Evolutionary conservation across 2,113 vertebrate species (phyloP).

Genomic region (Erythrolamprus reginae): DNA sequence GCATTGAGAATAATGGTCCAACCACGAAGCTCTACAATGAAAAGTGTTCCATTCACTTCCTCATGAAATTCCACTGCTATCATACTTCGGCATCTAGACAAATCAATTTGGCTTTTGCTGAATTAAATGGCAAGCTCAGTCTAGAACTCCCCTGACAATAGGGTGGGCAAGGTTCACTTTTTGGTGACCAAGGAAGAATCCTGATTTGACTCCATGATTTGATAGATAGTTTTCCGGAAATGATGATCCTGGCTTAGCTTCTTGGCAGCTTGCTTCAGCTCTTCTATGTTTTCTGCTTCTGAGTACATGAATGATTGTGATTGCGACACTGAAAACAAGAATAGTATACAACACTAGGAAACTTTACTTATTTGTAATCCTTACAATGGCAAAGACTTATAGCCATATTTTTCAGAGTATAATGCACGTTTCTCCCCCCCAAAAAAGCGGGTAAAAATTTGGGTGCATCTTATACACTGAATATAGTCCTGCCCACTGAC

Average conservation of each 20-base stretch:
- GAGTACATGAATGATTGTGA: slow-evolving; percentile 75
- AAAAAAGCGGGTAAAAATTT: too few species aligned
- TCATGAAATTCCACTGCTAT: neutral
- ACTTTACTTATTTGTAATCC: neutral
- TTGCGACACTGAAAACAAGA: slow-evolving; percentile 81
- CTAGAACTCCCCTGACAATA: neutral
- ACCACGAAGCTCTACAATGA: slow-evolving; percentile 27
- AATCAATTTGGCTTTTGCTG: neutral
- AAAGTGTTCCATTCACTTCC: slow-evolving; percentile 2
- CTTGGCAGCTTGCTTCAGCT: slow-evolving; percentile 83
- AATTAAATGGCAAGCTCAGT: slow-evolving; percentile 30
- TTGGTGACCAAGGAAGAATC: slow-evolving; percentile 61
- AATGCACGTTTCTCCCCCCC: too few species aligned
- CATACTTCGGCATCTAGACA: neutral
- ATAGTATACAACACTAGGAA: neutral
- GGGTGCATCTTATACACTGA: too few species aligned
- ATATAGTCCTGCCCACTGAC: too few species aligned
- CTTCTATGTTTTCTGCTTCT: slow-evolving; percentile 78
- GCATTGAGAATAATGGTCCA: slow-evolving; percentile 20
- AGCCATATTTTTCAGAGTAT: too few species aligned
- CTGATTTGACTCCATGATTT: slow-evolving; percentile 78
- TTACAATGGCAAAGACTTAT: neutral
- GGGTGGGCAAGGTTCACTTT: slow-evolving; percentile 51
- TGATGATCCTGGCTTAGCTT: slow-evolving; percentile 81
- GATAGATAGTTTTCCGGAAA: slow-evolving; percentile 83